Conservation (phyloP, 2,888 invertebrate genomes). For the Julus scanicus region DNA sequence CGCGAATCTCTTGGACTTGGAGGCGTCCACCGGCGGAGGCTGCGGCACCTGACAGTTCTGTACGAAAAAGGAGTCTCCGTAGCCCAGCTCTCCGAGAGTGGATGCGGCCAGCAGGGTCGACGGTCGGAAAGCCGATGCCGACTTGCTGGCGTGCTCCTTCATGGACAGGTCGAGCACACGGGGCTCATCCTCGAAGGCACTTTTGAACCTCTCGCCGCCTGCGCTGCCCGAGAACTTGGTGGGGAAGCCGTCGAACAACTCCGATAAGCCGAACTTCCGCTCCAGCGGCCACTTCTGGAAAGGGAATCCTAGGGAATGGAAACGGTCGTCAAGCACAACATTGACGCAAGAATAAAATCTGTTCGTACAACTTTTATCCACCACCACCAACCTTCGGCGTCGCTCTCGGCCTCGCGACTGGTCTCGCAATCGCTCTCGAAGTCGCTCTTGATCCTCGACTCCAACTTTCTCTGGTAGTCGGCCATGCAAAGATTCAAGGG, state of each 20-base stretch:
- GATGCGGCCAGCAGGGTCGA: neutral
- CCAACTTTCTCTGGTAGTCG: constrained; percentile 67
- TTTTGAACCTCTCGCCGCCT: no score
- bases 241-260: constrained; percentile 21
- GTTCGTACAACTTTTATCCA: no score
- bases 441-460: no score
- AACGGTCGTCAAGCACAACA: no score
- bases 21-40: no score
- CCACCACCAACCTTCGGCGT: neutral
- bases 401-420: neutral
- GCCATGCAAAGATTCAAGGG: constrained; percentile 86
- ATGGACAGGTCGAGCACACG: constrained; percentile 49
- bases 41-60: neutral
- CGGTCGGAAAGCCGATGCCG: neutral
- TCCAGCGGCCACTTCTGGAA: constrained; percentile 39
- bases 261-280: neutral
- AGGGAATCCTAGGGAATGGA: neutral
- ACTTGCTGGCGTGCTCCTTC: constrained; percentile 39
- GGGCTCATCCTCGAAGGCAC: constrained; percentile 20
- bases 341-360: no score
- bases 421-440: no score
- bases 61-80: neutral
- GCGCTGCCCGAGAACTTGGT: no score
- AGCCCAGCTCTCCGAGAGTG: neutral
- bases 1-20: constrained; percentile 15